phyloP scores from a whole-genome alignment of 2,797 vertebrate species.

The Galagoides demidoff region DNA sequence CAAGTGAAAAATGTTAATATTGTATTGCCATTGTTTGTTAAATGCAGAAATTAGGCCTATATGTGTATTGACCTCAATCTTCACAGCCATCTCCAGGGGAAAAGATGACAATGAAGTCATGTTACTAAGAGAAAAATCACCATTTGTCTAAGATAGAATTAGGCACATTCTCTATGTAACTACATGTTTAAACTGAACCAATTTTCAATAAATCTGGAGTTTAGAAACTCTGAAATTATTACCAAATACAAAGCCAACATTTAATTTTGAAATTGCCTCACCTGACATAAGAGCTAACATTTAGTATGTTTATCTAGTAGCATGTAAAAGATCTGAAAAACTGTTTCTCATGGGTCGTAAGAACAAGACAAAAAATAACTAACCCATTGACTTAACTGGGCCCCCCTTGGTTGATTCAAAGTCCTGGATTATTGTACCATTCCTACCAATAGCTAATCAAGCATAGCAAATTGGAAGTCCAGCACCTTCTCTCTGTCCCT shows the following conservation, averaged over 20 bases:
- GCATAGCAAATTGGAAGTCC: background rate
- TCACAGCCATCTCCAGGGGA: background rate
- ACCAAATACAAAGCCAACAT: constrained; percentile 23
- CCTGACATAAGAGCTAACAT: background rate
- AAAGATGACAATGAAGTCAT: constrained; percentile 5
- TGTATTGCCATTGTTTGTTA: background rate
- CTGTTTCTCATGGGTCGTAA: background rate
- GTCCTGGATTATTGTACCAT: background rate
- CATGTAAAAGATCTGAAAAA: constrained; percentile 30
- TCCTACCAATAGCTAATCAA: background rate
- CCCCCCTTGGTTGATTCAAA: background rate
- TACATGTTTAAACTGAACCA: background rate
- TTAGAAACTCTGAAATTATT: constrained; percentile 51
- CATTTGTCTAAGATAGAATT: background rate
- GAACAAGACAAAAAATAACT: constrained; percentile 20
- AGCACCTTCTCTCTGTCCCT: background rate
- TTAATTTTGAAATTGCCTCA: constrained; percentile 40
- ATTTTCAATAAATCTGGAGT: background rate
- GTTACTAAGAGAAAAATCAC: constrained; percentile 36
- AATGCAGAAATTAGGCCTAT: background rate
- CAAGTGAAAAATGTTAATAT: constrained; percentile 28
- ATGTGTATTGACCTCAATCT: background rate
- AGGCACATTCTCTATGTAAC: background rate
- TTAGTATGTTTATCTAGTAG: constrained; percentile 30
- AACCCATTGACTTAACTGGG: background rate